Conservation (phyloP, 1,140 invertebrate genomes). For the Pristionchus pacificus region DNA sequence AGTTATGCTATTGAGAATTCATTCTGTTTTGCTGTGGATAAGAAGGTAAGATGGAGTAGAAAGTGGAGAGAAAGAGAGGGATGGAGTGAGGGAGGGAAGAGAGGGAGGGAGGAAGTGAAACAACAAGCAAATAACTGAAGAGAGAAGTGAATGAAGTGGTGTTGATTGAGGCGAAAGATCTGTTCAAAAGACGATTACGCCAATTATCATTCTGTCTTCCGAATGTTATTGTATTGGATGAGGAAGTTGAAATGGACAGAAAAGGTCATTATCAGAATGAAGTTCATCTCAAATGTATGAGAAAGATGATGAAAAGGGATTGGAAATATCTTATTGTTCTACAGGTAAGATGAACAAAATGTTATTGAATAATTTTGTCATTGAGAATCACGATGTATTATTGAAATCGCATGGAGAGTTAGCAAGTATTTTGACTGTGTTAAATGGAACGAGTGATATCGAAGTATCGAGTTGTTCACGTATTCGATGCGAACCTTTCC, state of each 20-base stretch:
- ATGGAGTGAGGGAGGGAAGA: neutral
- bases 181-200: neutral
- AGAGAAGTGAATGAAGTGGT: too few species aligned
- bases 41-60: neutral
- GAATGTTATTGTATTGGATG: neutral
- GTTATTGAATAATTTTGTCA: neutral
- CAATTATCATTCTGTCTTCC: neutral
- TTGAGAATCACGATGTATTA: neutral
- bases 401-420: neutral
- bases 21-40: neutral
- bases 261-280: neutral
- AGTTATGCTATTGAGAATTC: neutral
- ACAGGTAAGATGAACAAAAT: neutral
- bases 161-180: too few species aligned
- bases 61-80: neutral
- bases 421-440: neutral
- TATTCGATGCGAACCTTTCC: neutral
- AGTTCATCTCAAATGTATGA: neutral
- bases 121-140: too few species aligned
- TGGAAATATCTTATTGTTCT: neutral
- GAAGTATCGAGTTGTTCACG: neutral
- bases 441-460: neutral
- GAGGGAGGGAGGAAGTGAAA: neutral
- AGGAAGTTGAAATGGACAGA: neutral
- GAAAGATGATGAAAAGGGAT: neutral